Base-by-base conservation (phyloP, 2,113 vertebrate genomes). In the Caranx ignobilis region DNA sequence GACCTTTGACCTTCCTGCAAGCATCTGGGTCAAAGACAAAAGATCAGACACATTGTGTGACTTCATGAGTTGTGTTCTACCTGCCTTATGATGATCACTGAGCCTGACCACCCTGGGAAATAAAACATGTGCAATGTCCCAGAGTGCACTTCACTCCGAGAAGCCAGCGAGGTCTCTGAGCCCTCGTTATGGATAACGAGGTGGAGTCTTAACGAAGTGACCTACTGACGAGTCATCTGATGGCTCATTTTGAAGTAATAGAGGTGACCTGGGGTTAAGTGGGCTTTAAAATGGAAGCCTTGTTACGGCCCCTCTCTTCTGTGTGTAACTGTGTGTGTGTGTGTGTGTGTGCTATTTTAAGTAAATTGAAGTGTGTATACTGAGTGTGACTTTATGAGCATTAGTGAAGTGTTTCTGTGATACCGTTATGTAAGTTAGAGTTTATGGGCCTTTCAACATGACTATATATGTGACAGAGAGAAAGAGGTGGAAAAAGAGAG, bases 151-250 rank as follows among this genome's bases (percentile, higher is more conserved):
- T 12, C 6, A 8, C 3, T 39, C 16, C 0, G n/a, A 19, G 37
- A 43, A 70, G 16, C 43, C 68, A 4, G 43, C 0, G 43, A 50
- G 71, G 66, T 71, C 66, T 9, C 0, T 1, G 1, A 47, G 66
- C 3, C 39, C 69, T 84, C 48, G 61, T 62, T 81, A 74, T 5
- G 1, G 50, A 26, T 19, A 62, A 35, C 55, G 48, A 56, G 70
- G 4, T 0, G 47, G 55, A 35, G 66, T 8, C 54, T 61, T 55
- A 31, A 81, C 35, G 8, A 52, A 3, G 18, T 19, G 13, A 63
- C 37, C 65, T 5, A 31, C 4, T 41, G 32, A 50, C 9, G 9
- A 60, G 32, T 18, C 12, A 10, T 52, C 34, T 35, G 21, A 32
- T 0, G 0, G 35, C 47, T 64, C 19, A 2, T 59, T 72, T 31